Evolutionary conservation across 1,140 invertebrate genomes (phyloP).

Genomic region (Pinna nobilis): DNA sequence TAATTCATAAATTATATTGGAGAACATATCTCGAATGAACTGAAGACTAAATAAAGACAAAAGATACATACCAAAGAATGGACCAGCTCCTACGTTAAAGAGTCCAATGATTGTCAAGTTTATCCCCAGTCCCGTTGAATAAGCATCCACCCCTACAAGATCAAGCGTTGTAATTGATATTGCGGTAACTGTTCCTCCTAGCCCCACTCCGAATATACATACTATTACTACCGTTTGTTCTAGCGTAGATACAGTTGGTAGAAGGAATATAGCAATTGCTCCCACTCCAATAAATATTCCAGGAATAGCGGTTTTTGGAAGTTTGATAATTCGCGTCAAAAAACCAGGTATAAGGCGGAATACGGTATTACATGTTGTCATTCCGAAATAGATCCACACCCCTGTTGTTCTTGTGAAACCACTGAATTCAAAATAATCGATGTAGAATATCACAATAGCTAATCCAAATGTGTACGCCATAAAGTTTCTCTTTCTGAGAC

Average conservation of each 20-base stretch:
- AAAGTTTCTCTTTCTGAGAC: background rate
- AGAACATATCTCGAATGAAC: too few species aligned
- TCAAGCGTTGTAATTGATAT: conserved; percentile 23
- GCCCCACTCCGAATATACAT: background rate
- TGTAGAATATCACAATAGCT: conserved; percentile 12
- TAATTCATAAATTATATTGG: too few species aligned
- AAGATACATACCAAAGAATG: background rate
- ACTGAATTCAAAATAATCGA: conserved; percentile 10
- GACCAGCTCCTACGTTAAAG: background rate
- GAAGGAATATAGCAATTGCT: background rate
- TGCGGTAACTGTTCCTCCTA: conserved; percentile 20
- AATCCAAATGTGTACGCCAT: background rate
- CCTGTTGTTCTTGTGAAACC: background rate
- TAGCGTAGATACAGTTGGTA: background rate
- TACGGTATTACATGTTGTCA: background rate
- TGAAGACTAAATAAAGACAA: background rate
- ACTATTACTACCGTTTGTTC: background rate
- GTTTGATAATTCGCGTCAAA: background rate
- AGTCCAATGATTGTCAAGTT: conserved; percentile 2
- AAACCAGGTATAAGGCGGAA: conserved; percentile 2
- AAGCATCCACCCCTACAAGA: conserved; percentile 9
- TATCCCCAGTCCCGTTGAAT: conserved; percentile 10
- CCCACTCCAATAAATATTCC: background rate
- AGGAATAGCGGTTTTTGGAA: conserved; percentile 15
- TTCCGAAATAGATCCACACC: conserved; percentile 7